A percentile compares a stretch with the other conserved stretches of the same genome.
Evolutionary conservation across 2,888 invertebrate species (phyloP).

Genomic region (Leucozona laternaria): DNA sequence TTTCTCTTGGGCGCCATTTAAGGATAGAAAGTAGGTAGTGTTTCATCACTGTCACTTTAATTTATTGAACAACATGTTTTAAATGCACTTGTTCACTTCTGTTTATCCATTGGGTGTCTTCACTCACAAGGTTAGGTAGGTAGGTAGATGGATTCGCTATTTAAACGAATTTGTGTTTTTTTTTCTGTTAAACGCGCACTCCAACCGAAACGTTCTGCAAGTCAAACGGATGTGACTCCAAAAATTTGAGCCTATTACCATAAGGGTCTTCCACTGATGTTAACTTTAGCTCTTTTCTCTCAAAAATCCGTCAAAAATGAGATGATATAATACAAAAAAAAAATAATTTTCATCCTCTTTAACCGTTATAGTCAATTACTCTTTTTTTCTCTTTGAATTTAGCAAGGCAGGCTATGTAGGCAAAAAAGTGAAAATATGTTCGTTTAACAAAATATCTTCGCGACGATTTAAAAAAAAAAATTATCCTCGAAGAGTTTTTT

Average conservation of each 20-base stretch:
- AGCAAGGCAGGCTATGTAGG: slow-evolving; percentile 9
- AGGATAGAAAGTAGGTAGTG: background rate
- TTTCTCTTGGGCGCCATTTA: slow-evolving; percentile 16
- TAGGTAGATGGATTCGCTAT: no score
- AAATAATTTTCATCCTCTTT: slow-evolving; percentile 26
- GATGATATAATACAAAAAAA: slow-evolving; percentile 16
- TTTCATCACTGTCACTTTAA: slow-evolving; percentile 67
- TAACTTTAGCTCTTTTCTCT: slow-evolving; percentile 39
- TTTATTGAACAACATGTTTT: slow-evolving; percentile 4
- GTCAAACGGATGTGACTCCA: slow-evolving; percentile 36
- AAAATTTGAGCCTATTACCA: slow-evolving; percentile 19
- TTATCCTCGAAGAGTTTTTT: slow-evolving; percentile 1
- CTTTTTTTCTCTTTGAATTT: slow-evolving; percentile 47
- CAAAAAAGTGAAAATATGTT: background rate
- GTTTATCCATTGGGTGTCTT: slow-evolving; percentile 56
- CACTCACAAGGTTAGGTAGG: slow-evolving; percentile 15
- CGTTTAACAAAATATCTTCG: background rate
- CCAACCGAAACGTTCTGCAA: slow-evolving; percentile 61
- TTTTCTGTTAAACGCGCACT: slow-evolving; percentile 45
- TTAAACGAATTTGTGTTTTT: slow-evolving; percentile 12
- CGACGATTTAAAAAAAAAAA: slow-evolving; percentile 29
- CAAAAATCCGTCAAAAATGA: slow-evolving; percentile 52
- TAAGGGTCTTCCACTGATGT: slow-evolving; percentile 23
- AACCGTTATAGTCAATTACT: slow-evolving; percentile 10
- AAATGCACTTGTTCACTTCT: slow-evolving; percentile 59